Percentiles rank a stretch among this genome's conserved stretches.
Evolutionary conservation across 2,888 invertebrate genomes (phyloP).

Genomic region (Scaptomyza reducta): DNA sequence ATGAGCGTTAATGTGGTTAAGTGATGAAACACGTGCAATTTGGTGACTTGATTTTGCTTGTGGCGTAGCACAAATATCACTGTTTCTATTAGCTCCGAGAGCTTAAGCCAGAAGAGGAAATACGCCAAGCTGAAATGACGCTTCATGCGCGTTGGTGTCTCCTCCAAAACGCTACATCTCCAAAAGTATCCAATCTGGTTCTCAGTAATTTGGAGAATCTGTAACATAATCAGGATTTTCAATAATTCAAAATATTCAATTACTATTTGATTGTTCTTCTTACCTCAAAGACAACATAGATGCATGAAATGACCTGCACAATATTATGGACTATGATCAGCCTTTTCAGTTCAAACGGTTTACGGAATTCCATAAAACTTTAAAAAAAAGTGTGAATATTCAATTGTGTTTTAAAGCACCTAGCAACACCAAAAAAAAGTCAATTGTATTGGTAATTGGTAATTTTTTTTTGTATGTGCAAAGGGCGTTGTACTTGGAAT

Average conservation of each 20-base stretch:
- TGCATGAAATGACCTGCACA: slow-evolving; percentile 87
- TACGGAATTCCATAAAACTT: slow-evolving; percentile 88
- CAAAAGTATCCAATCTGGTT: slow-evolving; percentile 58
- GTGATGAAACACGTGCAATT: slow-evolving; percentile 91
- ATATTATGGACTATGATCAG: slow-evolving; percentile 91
- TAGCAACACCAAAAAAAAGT: background rate
- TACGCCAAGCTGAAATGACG: slow-evolving; percentile 85
- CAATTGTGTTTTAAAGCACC: slow-evolving; percentile 7
- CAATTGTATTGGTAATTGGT: slow-evolving; percentile 37
- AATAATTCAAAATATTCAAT: background rate
- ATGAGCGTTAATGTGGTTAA: slow-evolving; percentile 86
- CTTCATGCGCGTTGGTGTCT: slow-evolving; percentile 39
- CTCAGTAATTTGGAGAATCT: slow-evolving; percentile 70
- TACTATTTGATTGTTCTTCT: background rate
- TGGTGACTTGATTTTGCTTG: slow-evolving; percentile 89
- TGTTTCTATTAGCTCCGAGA: slow-evolving; percentile 89
- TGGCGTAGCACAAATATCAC: slow-evolving; percentile 89
- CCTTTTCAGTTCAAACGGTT: slow-evolving; percentile 87
- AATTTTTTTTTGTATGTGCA: slow-evolving; percentile 12
- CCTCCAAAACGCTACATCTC: slow-evolving; percentile 56
- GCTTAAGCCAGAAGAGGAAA: slow-evolving; percentile 88
- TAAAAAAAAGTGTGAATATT: slow-evolving; percentile 18
- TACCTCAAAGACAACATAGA: slow-evolving; percentile 73
- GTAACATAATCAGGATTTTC: background rate
- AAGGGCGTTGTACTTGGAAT: slow-evolving; percentile 13